Conservation (phyloP, 2,797 vertebrate genomes). For the Astyanax mexicanus region DNA sequence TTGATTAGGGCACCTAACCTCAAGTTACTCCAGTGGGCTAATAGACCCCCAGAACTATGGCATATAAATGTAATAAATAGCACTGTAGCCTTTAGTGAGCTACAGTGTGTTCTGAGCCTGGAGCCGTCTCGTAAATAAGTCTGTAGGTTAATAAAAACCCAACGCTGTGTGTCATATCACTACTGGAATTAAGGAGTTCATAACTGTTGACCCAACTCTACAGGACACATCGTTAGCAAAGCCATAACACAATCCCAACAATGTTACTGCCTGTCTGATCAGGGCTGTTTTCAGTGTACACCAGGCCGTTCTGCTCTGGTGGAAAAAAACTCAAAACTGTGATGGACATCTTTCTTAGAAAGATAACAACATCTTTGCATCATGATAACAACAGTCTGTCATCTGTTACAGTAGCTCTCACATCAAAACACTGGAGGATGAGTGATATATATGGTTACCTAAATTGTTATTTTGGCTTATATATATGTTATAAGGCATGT, state of each 20-base stretch:
- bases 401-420: background rate
- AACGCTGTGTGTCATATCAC: background rate
- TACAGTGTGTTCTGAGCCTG: background rate
- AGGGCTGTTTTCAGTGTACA: conserved; percentile 26
- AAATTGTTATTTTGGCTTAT: too few relatives aligned
- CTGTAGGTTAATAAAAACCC: background rate
- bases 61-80: background rate
- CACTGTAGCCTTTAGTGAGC: background rate
- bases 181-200: background rate
- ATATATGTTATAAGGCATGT: too few relatives aligned
- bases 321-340: background rate
- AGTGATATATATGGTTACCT: too few relatives aligned
- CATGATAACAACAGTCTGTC: background rate
- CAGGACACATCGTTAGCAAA: conserved; percentile 8
- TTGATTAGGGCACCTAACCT: background rate
- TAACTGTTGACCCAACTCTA: background rate
- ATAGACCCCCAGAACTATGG: background rate
- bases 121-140: background rate
- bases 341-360: background rate
- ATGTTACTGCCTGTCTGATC: background rate
- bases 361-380: background rate
- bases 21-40: background rate
- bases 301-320: conserved; percentile 1
- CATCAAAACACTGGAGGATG: background rate
- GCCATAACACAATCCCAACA: background rate